These are phyloP conservation scores for Lasioglossum leucozonium DNA, from an alignment of 2,888 invertebrate genomes.

Conservation along the genomic window DNA sequence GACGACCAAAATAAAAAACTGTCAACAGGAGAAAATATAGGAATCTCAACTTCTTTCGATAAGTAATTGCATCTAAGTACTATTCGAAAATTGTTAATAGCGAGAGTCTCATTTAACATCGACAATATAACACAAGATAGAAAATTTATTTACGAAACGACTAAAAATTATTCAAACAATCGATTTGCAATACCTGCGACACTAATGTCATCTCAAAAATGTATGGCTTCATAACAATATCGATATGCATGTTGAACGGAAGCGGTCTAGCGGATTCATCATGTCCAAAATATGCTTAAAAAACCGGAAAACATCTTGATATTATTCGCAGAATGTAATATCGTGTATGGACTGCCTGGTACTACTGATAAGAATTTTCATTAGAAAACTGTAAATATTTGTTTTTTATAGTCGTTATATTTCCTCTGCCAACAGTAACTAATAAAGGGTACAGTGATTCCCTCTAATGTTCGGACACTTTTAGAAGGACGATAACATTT, in stretches of 20 bases:
- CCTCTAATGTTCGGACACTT: no score
- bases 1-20: constrained; percentile 57
- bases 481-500: no score
- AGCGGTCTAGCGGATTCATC: constrained; percentile 57
- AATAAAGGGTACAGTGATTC: no score
- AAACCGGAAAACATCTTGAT: neutral
- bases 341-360: no score
- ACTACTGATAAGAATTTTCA: no score
- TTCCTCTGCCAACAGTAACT: no score
- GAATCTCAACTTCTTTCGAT: neutral
- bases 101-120: no score
- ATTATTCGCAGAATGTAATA: neutral
- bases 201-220: constrained; percentile 54
- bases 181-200: constrained; percentile 29
- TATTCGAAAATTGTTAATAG: neutral
- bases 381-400: no score
- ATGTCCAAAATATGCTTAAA: constrained; percentile 58
- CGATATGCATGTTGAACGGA: constrained; percentile 48
- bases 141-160: neutral
- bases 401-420: no score
- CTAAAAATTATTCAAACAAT: neutral
- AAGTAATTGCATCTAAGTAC: neutral
- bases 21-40: neutral
- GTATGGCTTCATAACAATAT: constrained; percentile 52
- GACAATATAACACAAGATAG: neutral